phyloP scores from a whole-genome alignment of 2,797 vertebrate species.

The Pseudochromis fuscus region DNA sequence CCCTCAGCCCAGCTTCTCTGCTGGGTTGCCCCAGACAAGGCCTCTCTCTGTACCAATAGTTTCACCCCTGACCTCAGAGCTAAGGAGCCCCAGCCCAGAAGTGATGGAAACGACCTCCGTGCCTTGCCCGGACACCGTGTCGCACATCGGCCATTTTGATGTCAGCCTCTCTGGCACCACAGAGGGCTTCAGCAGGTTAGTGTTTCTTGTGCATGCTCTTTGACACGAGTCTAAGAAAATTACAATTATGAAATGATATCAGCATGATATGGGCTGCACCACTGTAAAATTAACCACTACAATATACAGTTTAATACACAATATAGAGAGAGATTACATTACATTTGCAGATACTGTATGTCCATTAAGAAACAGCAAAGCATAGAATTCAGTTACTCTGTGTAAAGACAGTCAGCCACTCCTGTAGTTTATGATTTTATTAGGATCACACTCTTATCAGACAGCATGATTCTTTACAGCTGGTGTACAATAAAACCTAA shows the following conservation, averaged over 20 bases:
- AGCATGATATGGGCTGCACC: neutral
- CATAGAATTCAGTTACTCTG: neutral
- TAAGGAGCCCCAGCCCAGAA: slow-evolving; percentile 64
- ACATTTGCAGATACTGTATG: too few species aligned
- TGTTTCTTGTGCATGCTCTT: slow-evolving; percentile 22
- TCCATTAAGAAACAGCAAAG: neutral
- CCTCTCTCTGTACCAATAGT: slow-evolving; percentile 69
- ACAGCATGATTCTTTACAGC: slow-evolving; percentile 27
- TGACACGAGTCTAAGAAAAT: neutral
- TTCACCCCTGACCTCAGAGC: slow-evolving; percentile 57
- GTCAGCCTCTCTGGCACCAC: slow-evolving; percentile 64
- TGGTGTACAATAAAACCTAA: slow-evolving; percentile 21
- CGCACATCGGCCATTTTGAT: slow-evolving; percentile 21
- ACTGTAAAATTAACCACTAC: neutral
- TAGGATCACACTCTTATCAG: slow-evolving; percentile 23
- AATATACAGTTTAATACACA: too few species aligned
- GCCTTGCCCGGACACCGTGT: neutral
- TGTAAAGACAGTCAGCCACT: slow-evolving; percentile 12
- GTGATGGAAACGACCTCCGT: slow-evolving; percentile 71
- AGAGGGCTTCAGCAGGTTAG: slow-evolving; percentile 86
- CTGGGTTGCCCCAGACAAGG: slow-evolving; percentile 66
- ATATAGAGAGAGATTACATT: too few species aligned
- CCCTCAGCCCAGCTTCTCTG: slow-evolving; percentile 74
- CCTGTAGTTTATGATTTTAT: slow-evolving; percentile 26
- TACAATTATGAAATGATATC: neutral